These are phyloP conservation scores for Diachasma alloeum DNA, from an alignment of 1,140 invertebrate genomes.

Conservation along the genomic window DNA sequence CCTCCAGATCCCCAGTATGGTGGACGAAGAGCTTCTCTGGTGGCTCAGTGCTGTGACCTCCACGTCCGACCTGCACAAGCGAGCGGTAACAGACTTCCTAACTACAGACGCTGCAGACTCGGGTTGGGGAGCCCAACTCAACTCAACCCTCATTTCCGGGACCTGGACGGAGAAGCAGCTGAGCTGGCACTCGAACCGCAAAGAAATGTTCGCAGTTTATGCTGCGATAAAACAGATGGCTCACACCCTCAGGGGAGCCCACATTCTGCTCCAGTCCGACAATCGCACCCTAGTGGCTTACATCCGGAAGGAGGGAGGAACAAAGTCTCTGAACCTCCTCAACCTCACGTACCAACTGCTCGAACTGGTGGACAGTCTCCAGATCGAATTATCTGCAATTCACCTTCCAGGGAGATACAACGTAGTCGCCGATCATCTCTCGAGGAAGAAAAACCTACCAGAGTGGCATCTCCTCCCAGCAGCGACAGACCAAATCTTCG, in stretches of 20 bases:
- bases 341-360: conserved; percentile 38
- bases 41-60: background rate
- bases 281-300: conserved; percentile 41
- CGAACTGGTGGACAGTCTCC: conserved; percentile 28
- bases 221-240: conserved; percentile 14
- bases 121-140: conserved; percentile 29
- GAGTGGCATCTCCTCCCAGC: conserved; percentile 49
- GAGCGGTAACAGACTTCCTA: conserved; percentile 4
- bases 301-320: conserved; percentile 46
- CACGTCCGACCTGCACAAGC: background rate
- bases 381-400: conserved; percentile 36
- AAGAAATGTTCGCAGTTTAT: conserved; percentile 30
- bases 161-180: conserved; percentile 13
- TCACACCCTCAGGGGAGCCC: conserved; percentile 35
- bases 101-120: conserved; percentile 27
- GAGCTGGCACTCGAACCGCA: conserved; percentile 30
- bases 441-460: conserved; percentile 33
- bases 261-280: conserved; percentile 40
- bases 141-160: conserved; percentile 14
- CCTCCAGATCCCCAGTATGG: background rate
- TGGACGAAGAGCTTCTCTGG: conserved; percentile 17
- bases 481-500: conserved; percentile 36
- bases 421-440: conserved; percentile 42
- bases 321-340: conserved; percentile 38
- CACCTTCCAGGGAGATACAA: conserved; percentile 47